Evolutionary conservation across 2,113 vertebrate genomes (phyloP).

Genomic region (Procavia capensis): DNA sequence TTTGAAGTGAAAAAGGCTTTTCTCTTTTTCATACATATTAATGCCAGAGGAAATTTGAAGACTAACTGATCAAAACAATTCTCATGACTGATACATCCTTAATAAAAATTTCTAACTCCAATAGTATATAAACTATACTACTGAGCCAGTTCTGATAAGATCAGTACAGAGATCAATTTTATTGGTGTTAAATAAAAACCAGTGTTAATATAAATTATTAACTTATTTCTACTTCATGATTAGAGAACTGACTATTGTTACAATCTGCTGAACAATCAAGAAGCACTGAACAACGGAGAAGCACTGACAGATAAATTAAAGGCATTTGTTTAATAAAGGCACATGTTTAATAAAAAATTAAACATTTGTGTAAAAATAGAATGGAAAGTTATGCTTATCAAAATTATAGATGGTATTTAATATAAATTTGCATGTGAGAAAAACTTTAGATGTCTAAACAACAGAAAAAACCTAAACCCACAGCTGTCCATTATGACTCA

Average conservation of each 20-base stretch:
- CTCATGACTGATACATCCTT: background rate
- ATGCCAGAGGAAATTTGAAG: background rate
- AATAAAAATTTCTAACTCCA: background rate
- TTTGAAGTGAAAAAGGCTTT: background rate
- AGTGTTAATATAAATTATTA: background rate
- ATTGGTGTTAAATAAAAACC: background rate
- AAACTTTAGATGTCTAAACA: background rate
- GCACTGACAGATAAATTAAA: background rate
- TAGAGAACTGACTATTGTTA: background rate
- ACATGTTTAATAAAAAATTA: background rate
- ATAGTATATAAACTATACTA: background rate
- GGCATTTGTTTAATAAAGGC: conserved; percentile 24
- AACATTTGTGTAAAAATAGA: background rate
- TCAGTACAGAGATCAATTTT: conserved; percentile 20
- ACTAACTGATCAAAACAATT: background rate
- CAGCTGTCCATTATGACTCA: too few species aligned
- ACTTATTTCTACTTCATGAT: background rate
- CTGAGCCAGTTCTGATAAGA: background rate
- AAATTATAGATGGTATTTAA: background rate
- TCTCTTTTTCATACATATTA: background rate
- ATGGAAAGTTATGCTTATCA: background rate
- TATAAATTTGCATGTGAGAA: background rate
- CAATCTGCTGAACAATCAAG: background rate
- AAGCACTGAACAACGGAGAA: background rate
- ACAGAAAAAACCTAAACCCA: too few species aligned